Evolutionary conservation across 2,797 vertebrate species (phyloP), one percentile per base, ranked within the genome.

Genomic region (Lacerta bilineata): DNA sequence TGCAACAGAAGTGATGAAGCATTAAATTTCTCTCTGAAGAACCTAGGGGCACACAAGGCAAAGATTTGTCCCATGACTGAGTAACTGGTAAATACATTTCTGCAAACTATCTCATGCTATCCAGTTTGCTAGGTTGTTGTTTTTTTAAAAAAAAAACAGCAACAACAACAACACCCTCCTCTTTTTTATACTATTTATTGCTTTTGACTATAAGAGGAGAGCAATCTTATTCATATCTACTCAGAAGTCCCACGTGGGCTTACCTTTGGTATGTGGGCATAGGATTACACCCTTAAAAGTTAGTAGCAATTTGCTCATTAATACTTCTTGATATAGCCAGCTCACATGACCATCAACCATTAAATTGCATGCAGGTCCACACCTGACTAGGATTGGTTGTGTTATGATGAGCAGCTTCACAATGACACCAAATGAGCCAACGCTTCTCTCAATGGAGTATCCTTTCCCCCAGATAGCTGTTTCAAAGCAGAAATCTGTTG

Each of bases 11-110:
- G 61, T 18, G 33, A 68, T 68, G 41, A 29, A 41, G 23, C 61
- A 78, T 68, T 85, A 66, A 39, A 77, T 85, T 66, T 43, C 74
- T 77, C 29, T 18, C 41, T 46, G 20, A 20, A 78, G 84, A 77
- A 66, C n/a, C 18, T 36, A 78, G 66, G 78, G 29, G 25, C 61
- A 86, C 39, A 68, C 39, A 15, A 46, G 29, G 75, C 41, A 33
- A 64, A 33, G 18, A 66, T 41, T 27, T 66, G 33, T 33, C 17
- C n/a, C 39, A 78, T 25, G 64, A 78, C n/a, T 43, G 39, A 68
- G 64, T 68, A 86, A 50, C 9, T 23, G 55, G 36, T 27, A 64
- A 29, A 39, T 43, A 41, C 50, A 61, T 82, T 69, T 27, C 25
- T 79, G 77, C 36, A 76, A 66, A 27, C 7, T 76, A 18, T 76